Evolutionary conservation across 2,888 invertebrate species (phyloP), one percentile per base, ranked within the genome.

Genomic region (Loripinus fragilis): DNA sequence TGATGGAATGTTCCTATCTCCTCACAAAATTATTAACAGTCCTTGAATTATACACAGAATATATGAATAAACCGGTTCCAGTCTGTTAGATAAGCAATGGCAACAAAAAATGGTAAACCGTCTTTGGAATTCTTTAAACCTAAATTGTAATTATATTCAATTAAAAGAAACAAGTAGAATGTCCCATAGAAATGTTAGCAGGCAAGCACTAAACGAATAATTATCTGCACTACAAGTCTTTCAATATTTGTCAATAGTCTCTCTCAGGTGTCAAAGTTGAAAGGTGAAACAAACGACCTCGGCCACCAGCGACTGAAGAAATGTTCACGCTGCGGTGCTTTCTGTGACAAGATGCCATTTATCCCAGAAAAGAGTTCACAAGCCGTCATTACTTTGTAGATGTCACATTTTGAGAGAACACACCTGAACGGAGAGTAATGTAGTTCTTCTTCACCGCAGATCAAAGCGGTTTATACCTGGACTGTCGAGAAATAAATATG

Each of bases 331-430:
- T 60, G 60, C 60, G 12, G n/a, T 60, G 60, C 30, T 33, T 23
- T 3, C 60, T 33, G 15, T 33, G 60, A 60, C 60, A 60, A 33
- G 60, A 60, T 60, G 60, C 60, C 60, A 60, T 60, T 60, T 60
- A 60, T 60, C 60, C 60, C 60, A 60, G 60, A 60, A 60, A 60
- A 60, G 33, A 60, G 60, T 60, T 60, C 60, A 60, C 33, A 60
- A 60, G 60, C 60, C 60, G 33, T 60, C 60, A 60, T 60, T 60
- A 60, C 33, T 60, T 60, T 23, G 60, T 60, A 60, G 60, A 60
- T 60, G 60, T 60, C 60, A 60, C n/a, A 60, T 8, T 30, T 60
- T 60, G 60, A 60, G 12, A 60, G 60, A 8, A 33, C 60, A 33
- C 60, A 60, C 60, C 60, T 60, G 60, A 60, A 20, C 60, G 20